Base-by-base conservation (phyloP, 2,113 vertebrate species). In the Dromas ardeola region DNA sequence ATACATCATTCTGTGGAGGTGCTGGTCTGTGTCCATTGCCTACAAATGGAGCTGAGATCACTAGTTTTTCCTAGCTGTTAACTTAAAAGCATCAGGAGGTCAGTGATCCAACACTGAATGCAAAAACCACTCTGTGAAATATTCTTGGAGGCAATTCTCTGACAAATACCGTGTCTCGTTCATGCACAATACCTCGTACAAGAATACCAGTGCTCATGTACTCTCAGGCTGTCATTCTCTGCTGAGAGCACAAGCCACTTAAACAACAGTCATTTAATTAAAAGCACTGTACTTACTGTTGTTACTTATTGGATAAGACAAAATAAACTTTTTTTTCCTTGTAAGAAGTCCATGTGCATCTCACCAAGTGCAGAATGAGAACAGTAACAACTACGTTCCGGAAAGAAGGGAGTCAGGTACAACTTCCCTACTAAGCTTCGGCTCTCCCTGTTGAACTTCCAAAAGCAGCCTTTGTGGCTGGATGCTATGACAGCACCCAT, bases 401-500 rank as follows among this genome's bases (percentile, higher is more conserved):
- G 42, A 47, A 94, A 66, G 63, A 30, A 45, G 8, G 9, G 21
- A 36, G 9, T 40, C 6, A 27, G 34, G 36, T 12, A 22, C 25
- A 76, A 59, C 13, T 27, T 81, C 42, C 34, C 45, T 32, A 17
- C 22, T 42, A 23, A 80, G 52, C 2, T 45, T 79, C 78, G 63
- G 29, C 21, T 79, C 38, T 59, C 11, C 6, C n/a, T 45, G 6
- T 2, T 32, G 29, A 78, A 89, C 16, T 76, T 87, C 11, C 43
- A 80, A 70, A 70, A 56, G 34, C 3, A n/a, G 18, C 1, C 0
- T 21, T 27, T 11, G 9, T 13, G 40, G 26, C 34, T 70, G 78
- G 42, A 27, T 1, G 2, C 34, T 40, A 50, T 1, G 0, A 50
- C 11, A 90, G 9, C 27, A 53, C 25, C 2, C 32, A 8, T 45